Percentiles rank a stretch among this genome's conserved stretches.
Conservation (phyloP, 1,140 invertebrate genomes). For the Aleiodes sp. region DNA sequence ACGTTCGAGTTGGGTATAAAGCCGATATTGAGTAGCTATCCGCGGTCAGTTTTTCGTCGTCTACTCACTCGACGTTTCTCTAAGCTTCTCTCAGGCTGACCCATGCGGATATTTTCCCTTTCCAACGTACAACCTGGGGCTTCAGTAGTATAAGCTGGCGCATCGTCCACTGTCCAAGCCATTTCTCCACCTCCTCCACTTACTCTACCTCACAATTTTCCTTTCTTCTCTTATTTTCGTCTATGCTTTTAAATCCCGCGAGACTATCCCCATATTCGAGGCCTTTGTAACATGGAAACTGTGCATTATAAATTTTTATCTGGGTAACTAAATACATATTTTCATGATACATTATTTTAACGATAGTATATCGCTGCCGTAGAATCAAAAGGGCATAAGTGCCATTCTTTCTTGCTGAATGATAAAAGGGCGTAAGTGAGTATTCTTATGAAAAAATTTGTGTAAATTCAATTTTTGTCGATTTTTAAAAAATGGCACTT, state of each 20-base stretch:
- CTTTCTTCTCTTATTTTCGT: constrained; percentile 8
- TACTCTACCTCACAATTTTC: neutral
- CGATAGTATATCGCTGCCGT: neutral
- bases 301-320: neutral
- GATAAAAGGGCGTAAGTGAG: too few species aligned
- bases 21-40: constrained; percentile 57
- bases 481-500: too few species aligned
- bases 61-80: constrained; percentile 39
- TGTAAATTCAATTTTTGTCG: too few species aligned
- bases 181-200: neutral
- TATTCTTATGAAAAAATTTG: too few species aligned
- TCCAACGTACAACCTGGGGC: constrained; percentile 12
- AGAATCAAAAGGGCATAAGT: too few species aligned
- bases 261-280: neutral
- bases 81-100: constrained; percentile 65
- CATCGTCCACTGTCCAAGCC: constrained; percentile 2
- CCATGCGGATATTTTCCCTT: constrained; percentile 64
- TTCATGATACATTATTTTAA: neutral
- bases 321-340: neutral
- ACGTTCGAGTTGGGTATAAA: constrained; percentile 58
- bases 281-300: neutral
- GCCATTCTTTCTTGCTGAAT: too few species aligned
- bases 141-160: constrained; percentile 29
- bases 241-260: constrained; percentile 11
- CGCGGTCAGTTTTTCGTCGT: constrained; percentile 47